phyloP scores from a whole-genome alignment of 2,797 vertebrate species.

The Gallinago stenura region DNA sequence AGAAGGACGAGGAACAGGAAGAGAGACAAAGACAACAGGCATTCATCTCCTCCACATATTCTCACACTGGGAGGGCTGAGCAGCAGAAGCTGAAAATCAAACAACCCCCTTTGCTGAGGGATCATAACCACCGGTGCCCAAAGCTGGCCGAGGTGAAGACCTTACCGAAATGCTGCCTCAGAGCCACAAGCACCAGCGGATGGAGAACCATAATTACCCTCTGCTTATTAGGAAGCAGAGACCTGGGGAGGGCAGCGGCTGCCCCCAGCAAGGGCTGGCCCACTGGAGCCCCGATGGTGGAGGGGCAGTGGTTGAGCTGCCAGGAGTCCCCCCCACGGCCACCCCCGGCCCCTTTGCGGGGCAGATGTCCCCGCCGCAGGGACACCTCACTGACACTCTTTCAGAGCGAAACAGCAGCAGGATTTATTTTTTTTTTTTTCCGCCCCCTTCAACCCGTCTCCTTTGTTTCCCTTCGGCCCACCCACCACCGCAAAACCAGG shows the following conservation, averaged over 20 bases:
- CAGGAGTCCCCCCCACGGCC: not conserved
- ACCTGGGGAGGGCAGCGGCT: not conserved
- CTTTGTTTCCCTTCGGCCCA: not conserved
- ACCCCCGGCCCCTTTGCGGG: too few species aligned
- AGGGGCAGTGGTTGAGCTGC: not conserved
- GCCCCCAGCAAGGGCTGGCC: not conserved
- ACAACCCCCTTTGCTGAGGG: fast-evolving
- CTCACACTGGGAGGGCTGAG: fast-evolving
- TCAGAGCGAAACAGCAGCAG: fast-evolving
- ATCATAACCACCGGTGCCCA: fast-evolving
- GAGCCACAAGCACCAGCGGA: fast-evolving
- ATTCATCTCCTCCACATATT: fast-evolving
- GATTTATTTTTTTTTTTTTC: too few species aligned
- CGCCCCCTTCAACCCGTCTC: not conserved
- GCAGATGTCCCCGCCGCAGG: not conserved
- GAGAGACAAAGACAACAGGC: not conserved
- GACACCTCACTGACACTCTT: fast-evolving
- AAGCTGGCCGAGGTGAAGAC: fast-evolving
- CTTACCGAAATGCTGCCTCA: fast-evolving
- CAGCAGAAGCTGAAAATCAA: fast-evolving
- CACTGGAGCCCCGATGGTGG: fast-evolving
- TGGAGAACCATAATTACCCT: fast-evolving
- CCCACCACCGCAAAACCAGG: not conserved
- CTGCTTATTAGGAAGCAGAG: fast-evolving
- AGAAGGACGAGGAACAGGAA: not conserved